Base-by-base conservation (phyloP, 2,888 invertebrate species). In the Criorhina ranunculi region DNA sequence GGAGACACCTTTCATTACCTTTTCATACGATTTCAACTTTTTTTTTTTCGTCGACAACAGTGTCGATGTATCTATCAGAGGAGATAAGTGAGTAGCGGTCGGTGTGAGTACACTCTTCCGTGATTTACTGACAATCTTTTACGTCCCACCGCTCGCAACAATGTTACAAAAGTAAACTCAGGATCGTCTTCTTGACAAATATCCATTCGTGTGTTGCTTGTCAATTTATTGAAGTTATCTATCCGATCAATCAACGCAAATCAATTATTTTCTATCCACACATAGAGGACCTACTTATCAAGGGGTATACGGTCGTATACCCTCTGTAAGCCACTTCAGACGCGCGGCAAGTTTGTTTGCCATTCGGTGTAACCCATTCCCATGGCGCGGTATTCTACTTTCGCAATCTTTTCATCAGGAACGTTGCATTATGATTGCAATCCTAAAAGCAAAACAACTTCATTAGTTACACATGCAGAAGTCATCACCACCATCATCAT, bases 381-480 rank as follows among this genome's bases (percentile, higher is more conserved):
- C 24, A 24, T 24, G 44, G 24, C 33, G 49, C 60, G 75, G 76
- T 49, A 55, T 67, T 69, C 55, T 29, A 11, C 17, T 46, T 15
- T 15, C 33, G 12, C 55, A 64, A 73, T 79, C 79, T 79, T 85
- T 79, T 66, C 69, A 85, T 85, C 80, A 46, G 59, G 59, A 60
- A 69, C 64, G 19, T 64, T 40, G 85, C 75, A 69, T 80, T 85
- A 85, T 85, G 75, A 85, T 70, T 76, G 66, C 59, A 79, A 66
- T 70, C 55, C 75, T 37, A 64, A 64, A 62, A 75, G 80, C 62
- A 76, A 75, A 80, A 80, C 80, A 85, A 80, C 80, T 85, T 80
- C 70, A 85, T 85, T 80, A 85, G 80, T 69, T 66, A 53, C 79
- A 83, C 69, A 75, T 69, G 75, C 85, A 70, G 80, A 60, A 85